These are phyloP conservation scores for Laspeyria flexula DNA, from an alignment of 2,888 invertebrate species.

Conservation along the genomic window DNA sequence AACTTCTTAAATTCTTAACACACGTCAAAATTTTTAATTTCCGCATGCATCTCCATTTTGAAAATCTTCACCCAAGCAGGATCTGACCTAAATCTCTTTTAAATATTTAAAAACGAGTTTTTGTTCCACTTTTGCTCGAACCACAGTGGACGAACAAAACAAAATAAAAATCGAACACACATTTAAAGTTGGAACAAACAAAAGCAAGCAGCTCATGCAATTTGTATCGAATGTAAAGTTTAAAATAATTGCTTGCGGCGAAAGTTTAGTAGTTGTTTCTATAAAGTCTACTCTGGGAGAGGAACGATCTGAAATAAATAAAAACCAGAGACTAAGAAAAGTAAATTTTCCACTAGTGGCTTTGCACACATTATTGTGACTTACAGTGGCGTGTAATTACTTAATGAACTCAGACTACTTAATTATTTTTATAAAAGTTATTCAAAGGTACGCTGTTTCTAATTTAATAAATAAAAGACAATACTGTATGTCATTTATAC, in stretches of 20 bases:
- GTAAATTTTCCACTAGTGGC: conserved; percentile 41
- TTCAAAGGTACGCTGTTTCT: too few species aligned
- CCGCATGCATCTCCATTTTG: background rate
- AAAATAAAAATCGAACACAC: conserved; percentile 37
- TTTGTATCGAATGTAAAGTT: conserved; percentile 45
- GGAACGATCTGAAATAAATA: conserved; percentile 39
- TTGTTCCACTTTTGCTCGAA: background rate
- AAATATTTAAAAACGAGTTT: background rate
- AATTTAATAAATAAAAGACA: too few species aligned
- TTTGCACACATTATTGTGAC: conserved; percentile 35
- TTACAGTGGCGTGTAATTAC: conserved; percentile 33
- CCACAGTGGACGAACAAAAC: conserved; percentile 18
- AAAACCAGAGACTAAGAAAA: conserved; percentile 39
- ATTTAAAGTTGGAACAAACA: conserved; percentile 34
- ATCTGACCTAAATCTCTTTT: conserved; percentile 1
- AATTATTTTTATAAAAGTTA: too few species aligned
- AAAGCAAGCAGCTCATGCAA: conserved; percentile 24
- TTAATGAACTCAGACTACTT: conserved; percentile 7
- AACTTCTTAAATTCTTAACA: background rate
- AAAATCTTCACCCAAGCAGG: background rate
- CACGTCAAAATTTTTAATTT: background rate
- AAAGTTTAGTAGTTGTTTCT: conserved; percentile 34
- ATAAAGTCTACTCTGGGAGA: conserved; percentile 29
- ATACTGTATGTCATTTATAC: too few species aligned
- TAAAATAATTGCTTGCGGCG: conserved; percentile 41